Conservation (phyloP, 2,113 vertebrate species). For the Nasalis larvatus region DNA sequence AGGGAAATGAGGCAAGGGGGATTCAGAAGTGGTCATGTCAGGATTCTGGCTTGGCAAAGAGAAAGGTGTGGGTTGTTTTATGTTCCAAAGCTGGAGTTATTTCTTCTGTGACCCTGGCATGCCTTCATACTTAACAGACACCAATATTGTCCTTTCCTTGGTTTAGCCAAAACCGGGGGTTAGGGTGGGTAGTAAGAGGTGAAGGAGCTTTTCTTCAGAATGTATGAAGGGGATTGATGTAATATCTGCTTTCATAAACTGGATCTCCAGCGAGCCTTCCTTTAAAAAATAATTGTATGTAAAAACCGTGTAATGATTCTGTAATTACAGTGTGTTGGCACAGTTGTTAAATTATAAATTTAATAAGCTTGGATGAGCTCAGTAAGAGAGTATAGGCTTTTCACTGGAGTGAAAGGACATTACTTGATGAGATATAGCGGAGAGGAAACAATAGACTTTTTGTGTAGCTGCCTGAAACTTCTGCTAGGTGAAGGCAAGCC, state of each 20-base stretch:
- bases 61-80: not conserved
- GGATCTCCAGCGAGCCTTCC: not conserved
- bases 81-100: not conserved
- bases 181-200: accelerated
- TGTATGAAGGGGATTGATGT: not conserved
- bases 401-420: not conserved
- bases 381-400: not conserved
- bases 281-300: not conserved
- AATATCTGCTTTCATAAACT: not conserved
- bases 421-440: not conserved
- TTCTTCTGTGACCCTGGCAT: not conserved
- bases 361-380: not conserved
- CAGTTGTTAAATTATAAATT: not conserved
- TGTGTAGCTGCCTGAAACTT: not conserved
- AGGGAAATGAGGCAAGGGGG: not conserved
- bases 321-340: not conserved
- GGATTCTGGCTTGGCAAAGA: not conserved
- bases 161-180: not conserved
- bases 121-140: not conserved
- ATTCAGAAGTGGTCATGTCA: not conserved
- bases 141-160: not conserved
- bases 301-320: not conserved
- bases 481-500: not conserved
- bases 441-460: not conserved
- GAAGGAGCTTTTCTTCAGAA: not conserved